These are phyloP conservation scores for Ageneiosus marmoratus DNA, from an alignment of 2,113 vertebrate species.

Conservation along the genomic window DNA sequence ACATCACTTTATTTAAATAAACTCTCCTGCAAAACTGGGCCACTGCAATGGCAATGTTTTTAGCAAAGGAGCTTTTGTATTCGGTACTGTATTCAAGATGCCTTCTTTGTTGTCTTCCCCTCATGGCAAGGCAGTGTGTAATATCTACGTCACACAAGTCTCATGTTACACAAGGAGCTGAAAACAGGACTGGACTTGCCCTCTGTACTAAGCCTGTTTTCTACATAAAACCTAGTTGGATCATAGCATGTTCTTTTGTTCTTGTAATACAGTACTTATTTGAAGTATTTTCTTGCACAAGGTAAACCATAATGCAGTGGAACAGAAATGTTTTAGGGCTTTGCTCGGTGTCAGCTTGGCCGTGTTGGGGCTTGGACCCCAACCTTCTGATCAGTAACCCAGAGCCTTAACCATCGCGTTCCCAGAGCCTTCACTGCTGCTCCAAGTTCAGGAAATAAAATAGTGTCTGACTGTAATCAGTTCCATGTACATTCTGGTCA, in stretches of 20 bases:
- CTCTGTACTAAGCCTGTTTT: background rate
- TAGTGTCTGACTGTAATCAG: background rate
- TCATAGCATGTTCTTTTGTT: too few species aligned
- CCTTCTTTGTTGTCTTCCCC: background rate
- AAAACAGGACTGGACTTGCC: background rate
- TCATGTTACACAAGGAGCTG: background rate
- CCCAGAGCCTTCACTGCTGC: too few species aligned
- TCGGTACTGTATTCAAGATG: background rate
- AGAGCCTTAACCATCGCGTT: too few species aligned
- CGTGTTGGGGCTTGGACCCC: too few species aligned
- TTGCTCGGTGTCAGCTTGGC: too few species aligned
- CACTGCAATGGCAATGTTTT: background rate
- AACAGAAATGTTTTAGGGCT: too few species aligned
- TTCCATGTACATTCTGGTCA: background rate
- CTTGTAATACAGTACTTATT: background rate
- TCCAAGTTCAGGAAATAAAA: background rate
- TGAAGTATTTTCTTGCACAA: background rate
- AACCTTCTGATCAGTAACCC: too few species aligned
- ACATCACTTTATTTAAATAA: background rate
- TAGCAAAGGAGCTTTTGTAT: background rate
- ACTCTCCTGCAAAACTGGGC: background rate
- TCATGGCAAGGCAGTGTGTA: background rate
- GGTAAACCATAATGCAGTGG: background rate
- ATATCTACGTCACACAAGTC: background rate
- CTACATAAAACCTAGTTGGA: background rate